Evolutionary conservation across 2,113 vertebrate species (phyloP), one percentile per base, ranked within the genome.

Genomic region (Cinclus mexicanus): DNA sequence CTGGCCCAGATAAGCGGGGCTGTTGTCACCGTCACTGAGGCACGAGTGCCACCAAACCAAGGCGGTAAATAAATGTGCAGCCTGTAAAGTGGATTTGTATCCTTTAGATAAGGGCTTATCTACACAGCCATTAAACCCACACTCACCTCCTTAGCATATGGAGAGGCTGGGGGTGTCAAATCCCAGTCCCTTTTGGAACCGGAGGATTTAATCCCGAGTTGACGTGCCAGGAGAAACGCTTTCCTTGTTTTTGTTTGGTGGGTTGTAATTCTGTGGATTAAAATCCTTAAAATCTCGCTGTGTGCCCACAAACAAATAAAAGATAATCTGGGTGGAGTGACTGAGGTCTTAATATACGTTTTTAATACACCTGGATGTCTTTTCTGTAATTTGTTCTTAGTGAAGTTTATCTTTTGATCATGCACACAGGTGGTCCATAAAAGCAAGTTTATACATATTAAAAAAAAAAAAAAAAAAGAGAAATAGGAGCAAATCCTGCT

Each of bases 61-160:
- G 8, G 5, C 71, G 10, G 60, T n/a, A 50, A 90, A 55, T 20
- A 9, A 82, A 68, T 22, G 87, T 60, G 81, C 21, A 6, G 81
- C 24, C 78, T 60, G 50, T 71, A 47, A 91, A 93, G 71, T n/a
- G 39, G 42, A 83, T 87, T 49, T 19, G 31, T 12, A 22, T 65
- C 91, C 69, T 89, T 82, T 76, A 94, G 95, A 95, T 95, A 97
- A 94, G 83, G 17, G 78, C 47, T 96, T 97, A 97, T 96, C 96
- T 96, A 7, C 25, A 42, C 11, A 9, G 53, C 49, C 86, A 46
- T 52, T 89, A 92, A 89, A 82, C 15, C 68, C 79, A 33, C 93
- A 7, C 68, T 72, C 25, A 47, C 65, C 75, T 81, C 82, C 56
- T 80, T 2, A 77, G 61, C 49, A 0, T 2, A 3, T 7, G 29